phyloP scores from a whole-genome alignment of 2,797 vertebrate species.

The Schizothorax lantsangensis region DNA sequence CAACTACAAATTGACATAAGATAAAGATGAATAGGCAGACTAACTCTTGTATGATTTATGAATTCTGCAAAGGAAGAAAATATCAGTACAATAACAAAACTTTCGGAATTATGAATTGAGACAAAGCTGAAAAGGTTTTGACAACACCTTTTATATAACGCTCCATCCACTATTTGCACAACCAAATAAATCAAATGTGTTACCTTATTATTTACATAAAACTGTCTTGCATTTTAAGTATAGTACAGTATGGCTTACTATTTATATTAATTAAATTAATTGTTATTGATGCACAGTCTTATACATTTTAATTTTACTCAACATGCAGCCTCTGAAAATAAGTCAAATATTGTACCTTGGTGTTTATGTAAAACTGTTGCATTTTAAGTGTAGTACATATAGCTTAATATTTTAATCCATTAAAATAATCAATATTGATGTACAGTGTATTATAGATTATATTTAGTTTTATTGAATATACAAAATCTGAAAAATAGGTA shows the following conservation, averaged over 20 bases:
- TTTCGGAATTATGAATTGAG: background rate
- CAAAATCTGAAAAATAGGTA: background rate
- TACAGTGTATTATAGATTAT: background rate
- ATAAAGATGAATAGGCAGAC: constrained; percentile 30
- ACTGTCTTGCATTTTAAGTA: background rate
- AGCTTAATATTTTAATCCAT: background rate
- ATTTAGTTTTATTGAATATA: background rate
- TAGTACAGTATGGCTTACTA: too few relatives aligned
- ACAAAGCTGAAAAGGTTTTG: background rate
- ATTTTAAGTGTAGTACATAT: background rate
- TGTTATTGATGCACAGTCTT: background rate
- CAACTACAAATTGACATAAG: constrained; percentile 30
- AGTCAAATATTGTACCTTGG: background rate
- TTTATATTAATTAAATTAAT: background rate
- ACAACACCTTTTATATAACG: background rate
- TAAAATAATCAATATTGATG: background rate
- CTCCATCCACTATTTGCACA: background rate
- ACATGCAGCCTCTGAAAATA: background rate
- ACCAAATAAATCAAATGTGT: background rate
- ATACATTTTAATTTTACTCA: background rate
- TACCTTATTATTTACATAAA: background rate
- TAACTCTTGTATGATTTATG: constrained; percentile 25
- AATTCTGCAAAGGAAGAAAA: constrained; percentile 25
- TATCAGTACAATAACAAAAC: constrained; percentile 16
- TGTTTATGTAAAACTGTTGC: background rate